Percentiles rank a stretch among this genome's conserved stretches.
Evolutionary conservation across 2,888 invertebrate species (phyloP).

Genomic region (Papilio gigon): DNA sequence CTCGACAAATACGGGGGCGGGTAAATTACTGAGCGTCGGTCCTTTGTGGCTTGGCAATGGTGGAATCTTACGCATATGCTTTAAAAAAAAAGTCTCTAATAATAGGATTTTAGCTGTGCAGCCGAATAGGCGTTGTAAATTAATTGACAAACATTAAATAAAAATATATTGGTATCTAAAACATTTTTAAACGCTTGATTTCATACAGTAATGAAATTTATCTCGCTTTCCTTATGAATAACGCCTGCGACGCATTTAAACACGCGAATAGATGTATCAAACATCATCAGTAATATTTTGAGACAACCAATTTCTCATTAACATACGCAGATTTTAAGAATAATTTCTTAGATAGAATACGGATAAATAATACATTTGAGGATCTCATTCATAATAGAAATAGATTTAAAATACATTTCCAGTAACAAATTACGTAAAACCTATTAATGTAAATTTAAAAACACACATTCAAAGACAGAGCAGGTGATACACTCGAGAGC

Average conservation of each 20-base stretch:
- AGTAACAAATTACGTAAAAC: no score
- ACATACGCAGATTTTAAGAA: no score
- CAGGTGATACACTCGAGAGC: conserved; percentile 33
- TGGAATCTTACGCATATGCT: neutral
- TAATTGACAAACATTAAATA: neutral
- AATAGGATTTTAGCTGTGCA: no score
- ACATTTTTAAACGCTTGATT: neutral
- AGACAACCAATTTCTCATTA: no score
- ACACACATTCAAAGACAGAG: neutral
- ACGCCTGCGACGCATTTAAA: neutral
- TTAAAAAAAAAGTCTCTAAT: neutral
- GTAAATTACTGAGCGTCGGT: conserved; percentile 6
- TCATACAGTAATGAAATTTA: neutral
- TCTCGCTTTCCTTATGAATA: neutral
- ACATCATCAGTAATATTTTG: no score
- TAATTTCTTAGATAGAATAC: no score
- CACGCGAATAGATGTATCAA: neutral
- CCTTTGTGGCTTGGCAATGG: neutral
- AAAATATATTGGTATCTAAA: neutral
- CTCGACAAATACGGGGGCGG: conserved; percentile 30
- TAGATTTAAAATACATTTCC: no score
- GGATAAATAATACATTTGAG: no score
- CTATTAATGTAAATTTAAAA: no score
- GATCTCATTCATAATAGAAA: no score
- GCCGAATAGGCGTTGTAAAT: no score